Evolutionary conservation across 2,888 invertebrate genomes (phyloP), one percentile per base, ranked within the genome.

Genomic region (Rhingia rostrata): DNA sequence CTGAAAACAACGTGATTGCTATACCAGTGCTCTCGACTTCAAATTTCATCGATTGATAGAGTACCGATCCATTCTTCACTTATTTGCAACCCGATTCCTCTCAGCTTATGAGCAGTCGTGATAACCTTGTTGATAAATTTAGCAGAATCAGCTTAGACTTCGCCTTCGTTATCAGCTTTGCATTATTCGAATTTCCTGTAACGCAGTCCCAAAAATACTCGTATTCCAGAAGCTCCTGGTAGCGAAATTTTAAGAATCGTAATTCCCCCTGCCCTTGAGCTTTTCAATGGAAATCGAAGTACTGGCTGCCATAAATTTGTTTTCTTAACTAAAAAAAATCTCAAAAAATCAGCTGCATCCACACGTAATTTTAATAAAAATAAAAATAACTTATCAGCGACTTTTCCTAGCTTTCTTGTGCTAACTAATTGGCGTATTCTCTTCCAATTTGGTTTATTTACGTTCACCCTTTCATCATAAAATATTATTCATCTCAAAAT

Each of bases 41-140:
- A 83, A 86, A 84, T n/a, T 89, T 88, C 88, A 89, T 88, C 4
- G 88, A 88, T 30, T 82, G 70, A 47, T 87, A 89, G 69, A 3
- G 88, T 87, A 10, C 88, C 89, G 7, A 89, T 67, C 88, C 88
- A 89, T 30, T 87, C 84, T 7, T 84, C 86, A 2, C 63, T 49
- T 22, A 86, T 54, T 14, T 37, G 30, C 30, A 89, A 87, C 9
- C 87, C 87, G 4, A 89, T 84, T 6, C 66, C 85, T 32, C 79
- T 86, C 6, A 89, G 61, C 83, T 88, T 88, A 12, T 89, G 86
- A 1, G 88, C 87, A 6, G 88, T 88, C 4, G 80, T 80, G 3
- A 88, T 86, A 22, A 22, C 22, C 22, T 22, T 22, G 22, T 22
- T 22, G 22, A 22, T 2, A 2, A 22, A 22, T 22, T 22, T 22